Conservation (phyloP, 1,140 invertebrate species). For the Drosophila sulfurigaster region DNA sequence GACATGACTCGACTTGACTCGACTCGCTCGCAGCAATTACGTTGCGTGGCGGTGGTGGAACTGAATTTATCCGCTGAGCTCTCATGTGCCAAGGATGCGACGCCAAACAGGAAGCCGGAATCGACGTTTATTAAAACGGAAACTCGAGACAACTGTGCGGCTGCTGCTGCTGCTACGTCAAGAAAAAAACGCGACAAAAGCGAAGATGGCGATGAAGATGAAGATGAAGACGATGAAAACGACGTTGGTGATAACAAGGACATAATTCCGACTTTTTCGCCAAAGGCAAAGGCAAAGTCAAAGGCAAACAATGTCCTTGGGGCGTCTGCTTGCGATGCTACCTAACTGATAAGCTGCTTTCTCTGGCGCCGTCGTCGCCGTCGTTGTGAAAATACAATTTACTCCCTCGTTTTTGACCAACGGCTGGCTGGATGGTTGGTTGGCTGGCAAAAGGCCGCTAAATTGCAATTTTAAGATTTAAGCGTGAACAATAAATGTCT, state of each 20-base stretch:
- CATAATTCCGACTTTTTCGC: slow-evolving; percentile 59
- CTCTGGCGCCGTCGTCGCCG: not conserved
- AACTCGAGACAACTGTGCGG: slow-evolving; percentile 82
- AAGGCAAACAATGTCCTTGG: slow-evolving; percentile 68
- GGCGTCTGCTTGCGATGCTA: slow-evolving; percentile 24
- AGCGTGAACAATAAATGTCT: slow-evolving; percentile 83
- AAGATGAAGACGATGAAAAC: slow-evolving; percentile 9
- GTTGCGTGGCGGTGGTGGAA: slow-evolving; percentile 3
- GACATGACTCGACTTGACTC: not conserved
- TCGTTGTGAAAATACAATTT: not conserved
- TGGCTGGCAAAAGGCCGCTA: slow-evolving; percentile 57
- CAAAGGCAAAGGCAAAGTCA: slow-evolving; percentile 9
- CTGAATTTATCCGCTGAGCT: slow-evolving; percentile 20
- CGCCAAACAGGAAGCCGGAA: slow-evolving; percentile 82
- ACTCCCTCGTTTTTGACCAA: slow-evolving; percentile 42
- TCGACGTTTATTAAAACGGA: slow-evolving; percentile 83
- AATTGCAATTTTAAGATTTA: slow-evolving; percentile 83
- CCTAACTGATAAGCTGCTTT: slow-evolving; percentile 31
- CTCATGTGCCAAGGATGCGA: slow-evolving; percentile 48
- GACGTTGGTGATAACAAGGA: slow-evolving; percentile 27
- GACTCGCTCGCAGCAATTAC: slow-evolving; percentile 66
- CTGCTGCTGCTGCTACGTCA: slow-evolving; percentile 18
- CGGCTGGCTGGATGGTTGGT: not conserved
- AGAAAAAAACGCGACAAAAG: slow-evolving; percentile 43
- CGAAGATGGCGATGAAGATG: slow-evolving; percentile 46